Evolutionary conservation across 2,888 invertebrate genomes (phyloP), one percentile per base, ranked within the genome.

Genomic region (Margaritifera margaritifera): DNA sequence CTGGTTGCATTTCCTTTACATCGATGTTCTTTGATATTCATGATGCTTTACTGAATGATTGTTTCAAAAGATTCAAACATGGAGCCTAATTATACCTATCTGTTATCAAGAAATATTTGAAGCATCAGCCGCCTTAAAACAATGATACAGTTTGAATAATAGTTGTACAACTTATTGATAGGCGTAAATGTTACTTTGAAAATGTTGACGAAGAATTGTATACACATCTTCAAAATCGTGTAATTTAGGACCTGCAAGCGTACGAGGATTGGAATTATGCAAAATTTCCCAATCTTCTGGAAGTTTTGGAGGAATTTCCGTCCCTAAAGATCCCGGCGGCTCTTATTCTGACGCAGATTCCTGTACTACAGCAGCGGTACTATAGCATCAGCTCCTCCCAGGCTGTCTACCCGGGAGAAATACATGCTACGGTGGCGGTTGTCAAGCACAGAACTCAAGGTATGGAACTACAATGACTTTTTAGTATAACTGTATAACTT

Each of bases 351-450:
- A 94, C 95, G 0, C 93, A 97, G 82, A 91, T 98, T 53, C 95
- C 95, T 59, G 93, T 96, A 0, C 90, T 98, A 63, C 97, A 97
- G 88, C 96, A 97, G 4, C 92, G 98, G 85, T 97, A 96, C 90
- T 98, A 98, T 90, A 96, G 96, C 53, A 97, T 98, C 80, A 97
- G 97, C 2, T 97, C 97, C 0, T 96, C 96, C 25, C 95, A 95
- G 0, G 90, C 72, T 50, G 74, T 77, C 27, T 93, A 94, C 85
- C 93, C 93, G 0, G 94, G 94, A 74, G 93, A 95, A 90, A 93
- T 98, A 65, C 97, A 98, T 88, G 92, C 96, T 67, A 98, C 98
- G 0, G 96, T 97, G 1, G 97, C 97, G 63, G 95, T 97, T 6
- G 97, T 98, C 55, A 93, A 94, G 68, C 97, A 96, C 87, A 93